phyloP scores from a whole-genome alignment of 2,113 vertebrate species.

The Paraplagusia blochii region DNA sequence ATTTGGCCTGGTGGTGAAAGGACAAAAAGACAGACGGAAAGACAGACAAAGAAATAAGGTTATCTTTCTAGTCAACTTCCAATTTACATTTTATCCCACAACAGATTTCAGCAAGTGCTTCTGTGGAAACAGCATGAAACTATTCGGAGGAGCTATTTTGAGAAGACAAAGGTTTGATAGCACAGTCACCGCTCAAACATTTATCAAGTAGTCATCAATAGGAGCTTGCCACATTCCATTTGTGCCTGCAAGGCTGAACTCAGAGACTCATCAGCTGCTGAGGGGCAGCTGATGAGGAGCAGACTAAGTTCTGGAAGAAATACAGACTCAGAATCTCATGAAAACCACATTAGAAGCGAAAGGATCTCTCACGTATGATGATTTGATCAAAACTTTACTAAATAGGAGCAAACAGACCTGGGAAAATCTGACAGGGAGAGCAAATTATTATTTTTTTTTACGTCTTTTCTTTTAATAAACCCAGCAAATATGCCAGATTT shows the following conservation, averaged over 20 bases:
- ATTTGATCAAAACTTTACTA: neutral
- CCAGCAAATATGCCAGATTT: no score
- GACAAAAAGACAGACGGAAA: slow-evolving; percentile 5
- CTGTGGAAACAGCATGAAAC: slow-evolving; percentile 14
- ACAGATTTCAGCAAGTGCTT: slow-evolving; percentile 4
- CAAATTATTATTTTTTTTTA: no score
- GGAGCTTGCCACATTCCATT: slow-evolving; percentile 87
- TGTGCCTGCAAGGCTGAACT: slow-evolving; percentile 78
- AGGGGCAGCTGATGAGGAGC: slow-evolving; percentile 18
- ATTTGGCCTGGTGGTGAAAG: slow-evolving; percentile 79
- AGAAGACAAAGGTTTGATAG: slow-evolving; percentile 66
- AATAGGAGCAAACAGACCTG: no score
- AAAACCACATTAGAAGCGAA: neutral
- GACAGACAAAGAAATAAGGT: slow-evolving; percentile 13
- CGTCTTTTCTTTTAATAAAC: no score
- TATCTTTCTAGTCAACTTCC: neutral
- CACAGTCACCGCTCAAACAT: slow-evolving; percentile 86
- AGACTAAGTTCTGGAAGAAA: slow-evolving; percentile 56
- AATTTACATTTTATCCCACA: neutral
- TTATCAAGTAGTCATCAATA: slow-evolving; percentile 85
- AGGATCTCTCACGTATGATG: no score
- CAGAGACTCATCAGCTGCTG: slow-evolving; percentile 59
- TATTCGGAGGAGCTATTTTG: slow-evolving; percentile 41
- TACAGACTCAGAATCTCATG: slow-evolving; percentile 32
- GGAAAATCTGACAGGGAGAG: no score